Conservation (phyloP, 2,113 vertebrate genomes). For the Semnornis frantzii region DNA sequence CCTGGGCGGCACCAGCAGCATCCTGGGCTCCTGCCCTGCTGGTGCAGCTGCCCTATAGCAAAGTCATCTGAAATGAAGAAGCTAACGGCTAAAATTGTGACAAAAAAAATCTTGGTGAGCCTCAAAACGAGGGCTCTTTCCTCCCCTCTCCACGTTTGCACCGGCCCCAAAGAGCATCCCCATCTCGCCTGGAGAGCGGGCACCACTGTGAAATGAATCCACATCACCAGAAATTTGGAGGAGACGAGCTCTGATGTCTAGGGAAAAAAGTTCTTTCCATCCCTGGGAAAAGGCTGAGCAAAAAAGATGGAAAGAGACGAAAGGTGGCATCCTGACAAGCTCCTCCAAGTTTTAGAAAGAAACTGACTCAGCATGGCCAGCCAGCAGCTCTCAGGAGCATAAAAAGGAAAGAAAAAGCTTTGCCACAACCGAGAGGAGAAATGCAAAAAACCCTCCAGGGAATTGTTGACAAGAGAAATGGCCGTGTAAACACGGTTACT, state of each 20-base stretch:
- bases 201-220: neutral
- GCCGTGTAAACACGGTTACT: neutral
- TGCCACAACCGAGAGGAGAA: neutral
- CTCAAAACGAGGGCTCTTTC: slow-evolving; percentile 3
- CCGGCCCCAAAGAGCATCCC: fast-evolving
- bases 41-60: fast-evolving
- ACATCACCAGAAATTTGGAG: fast-evolving
- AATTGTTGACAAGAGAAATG: neutral
- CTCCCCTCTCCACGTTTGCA: fast-evolving
- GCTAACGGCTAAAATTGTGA: slow-evolving; percentile 6
- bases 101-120: neutral
- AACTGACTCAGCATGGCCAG: neutral
- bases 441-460: neutral
- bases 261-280: neutral
- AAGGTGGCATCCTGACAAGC: neutral
- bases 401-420: neutral
- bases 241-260: neutral
- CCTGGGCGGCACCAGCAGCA: neutral
- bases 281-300: neutral
- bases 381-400: neutral
- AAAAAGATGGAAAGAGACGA: neutral
- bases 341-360: neutral
- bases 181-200: neutral
- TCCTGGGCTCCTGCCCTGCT: fast-evolving
- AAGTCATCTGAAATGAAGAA: slow-evolving; percentile 30